phyloP scores from a whole-genome alignment of 2,113 vertebrate genomes.

The Scomber japonicus region DNA sequence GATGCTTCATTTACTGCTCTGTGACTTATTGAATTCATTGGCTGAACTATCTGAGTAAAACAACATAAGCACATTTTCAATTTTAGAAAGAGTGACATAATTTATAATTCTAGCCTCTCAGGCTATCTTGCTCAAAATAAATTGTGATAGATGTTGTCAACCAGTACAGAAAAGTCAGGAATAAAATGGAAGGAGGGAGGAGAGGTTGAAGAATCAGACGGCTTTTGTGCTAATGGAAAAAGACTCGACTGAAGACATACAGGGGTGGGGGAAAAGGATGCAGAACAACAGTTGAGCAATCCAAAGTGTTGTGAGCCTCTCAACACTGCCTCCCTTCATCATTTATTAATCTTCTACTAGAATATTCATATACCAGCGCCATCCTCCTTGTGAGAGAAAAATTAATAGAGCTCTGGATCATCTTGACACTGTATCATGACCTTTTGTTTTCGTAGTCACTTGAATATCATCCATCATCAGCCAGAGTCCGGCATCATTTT shows the following conservation, averaged over 20 bases:
- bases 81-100: not conserved
- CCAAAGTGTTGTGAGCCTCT: slow-evolving; percentile 46
- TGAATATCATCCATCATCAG: slow-evolving; percentile 20
- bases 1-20: not conserved
- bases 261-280: slow-evolving; percentile 29
- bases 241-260: slow-evolving; percentile 33
- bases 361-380: slow-evolving; percentile 64
- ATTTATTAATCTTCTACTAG: slow-evolving; percentile 70
- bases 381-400: slow-evolving; percentile 44
- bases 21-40: not conserved
- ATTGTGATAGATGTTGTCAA: not conserved
- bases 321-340: slow-evolving; percentile 59
- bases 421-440: slow-evolving; percentile 29
- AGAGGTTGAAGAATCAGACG: slow-evolving; percentile 17
- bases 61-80: too few species aligned
- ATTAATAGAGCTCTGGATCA: slow-evolving; percentile 58
- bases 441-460: slow-evolving; percentile 35
- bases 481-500: not conserved
- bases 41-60: too few species aligned
- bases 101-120: not conserved
- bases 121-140: too few species aligned
- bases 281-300: slow-evolving; percentile 50
- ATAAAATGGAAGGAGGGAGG: not conserved
- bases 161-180: not conserved
- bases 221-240: slow-evolving; percentile 34